Percentiles rank a stretch among this genome's conserved stretches.
These are phyloP conservation scores for Euura lappo DNA, from an alignment of 1,140 invertebrate species.

Conservation along the genomic window DNA sequence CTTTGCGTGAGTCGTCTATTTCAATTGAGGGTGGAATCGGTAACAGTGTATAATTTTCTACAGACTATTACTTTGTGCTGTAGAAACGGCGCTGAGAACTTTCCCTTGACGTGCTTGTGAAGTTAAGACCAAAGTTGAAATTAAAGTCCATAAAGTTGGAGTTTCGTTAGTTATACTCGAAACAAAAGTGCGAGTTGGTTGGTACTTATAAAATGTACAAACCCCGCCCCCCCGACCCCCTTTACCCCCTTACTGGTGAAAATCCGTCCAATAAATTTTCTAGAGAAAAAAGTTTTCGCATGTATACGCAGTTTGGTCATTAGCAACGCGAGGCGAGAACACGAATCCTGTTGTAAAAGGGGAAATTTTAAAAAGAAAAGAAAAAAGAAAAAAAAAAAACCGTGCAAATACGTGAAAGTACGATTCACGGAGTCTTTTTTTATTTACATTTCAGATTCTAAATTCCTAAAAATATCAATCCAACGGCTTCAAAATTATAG, in stretches of 20 bases:
- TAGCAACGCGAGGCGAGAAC: background rate
- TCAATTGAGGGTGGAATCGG: background rate
- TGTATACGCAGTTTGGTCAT: slow-evolving; percentile 1
- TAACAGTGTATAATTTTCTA: background rate
- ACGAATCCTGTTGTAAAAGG: background rate
- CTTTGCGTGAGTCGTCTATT: background rate
- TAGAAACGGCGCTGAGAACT: background rate
- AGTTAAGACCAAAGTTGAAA: background rate
- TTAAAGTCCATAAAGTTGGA: background rate
- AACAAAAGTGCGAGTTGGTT: background rate
- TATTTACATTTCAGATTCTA: too few species aligned
- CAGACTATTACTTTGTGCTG: background rate
- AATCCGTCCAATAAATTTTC: background rate
- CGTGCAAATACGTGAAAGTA: too few species aligned
- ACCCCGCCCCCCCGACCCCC: background rate
- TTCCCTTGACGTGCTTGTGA: background rate
- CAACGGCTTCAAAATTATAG: too few species aligned
- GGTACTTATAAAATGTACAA: background rate
- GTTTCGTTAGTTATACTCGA: background rate
- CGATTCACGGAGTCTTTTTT: too few species aligned
- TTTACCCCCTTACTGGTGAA: background rate
- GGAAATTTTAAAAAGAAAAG: too few species aligned
- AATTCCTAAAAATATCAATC: too few species aligned
- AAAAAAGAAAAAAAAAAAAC: too few species aligned
- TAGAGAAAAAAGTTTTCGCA: background rate